Base-by-base conservation (phyloP, 2,113 vertebrate species). In the Melanotaenia duboulayi region DNA sequence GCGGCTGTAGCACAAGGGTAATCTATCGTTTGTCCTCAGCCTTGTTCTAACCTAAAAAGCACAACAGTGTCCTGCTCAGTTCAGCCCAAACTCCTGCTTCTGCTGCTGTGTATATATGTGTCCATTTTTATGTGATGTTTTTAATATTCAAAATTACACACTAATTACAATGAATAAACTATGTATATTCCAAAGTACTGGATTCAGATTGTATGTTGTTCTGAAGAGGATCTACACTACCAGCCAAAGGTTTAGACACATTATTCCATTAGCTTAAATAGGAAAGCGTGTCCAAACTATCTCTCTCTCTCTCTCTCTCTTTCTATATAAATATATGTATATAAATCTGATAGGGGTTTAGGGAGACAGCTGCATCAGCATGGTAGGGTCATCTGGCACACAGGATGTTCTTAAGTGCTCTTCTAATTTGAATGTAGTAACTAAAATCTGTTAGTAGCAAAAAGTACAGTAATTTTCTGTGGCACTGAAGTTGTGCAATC, bases 111-210 rank as follows among this genome's bases (percentile, higher is more conserved):
- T 90, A 88, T 62, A 87, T 64, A 81, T 51, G 80, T 86, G 74
- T 59, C 65, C 78, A 77, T 92, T 93, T 92, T 77, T 89, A 90
- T 84, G 91, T 52, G 78, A 72, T 93, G 88, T 87, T 92, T 94
- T 92, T 89, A 92, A 85, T 82, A 92, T 91, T 79, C 80, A 90
- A 65, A 81, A 89, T 70, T 71, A 67, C 64, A 86, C 80, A 70
- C 87, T 55, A 44, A 78, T 84, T 90, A 89, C 79, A 89, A 72
- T 69, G 56, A 89, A 93, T 91, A 92, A 93, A 94, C 62, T 58
- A 63, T 57, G 11, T 89, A 87, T 92, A 91, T 90, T 92, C 70
- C 84, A 80, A 61, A 82, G 50, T 44, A 56, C 32, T 12, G 58
- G 57, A 51, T 40, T 70, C 12, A 10, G 35, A 14, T 24, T 72